Evolutionary conservation across 1,140 invertebrate species (phyloP).

Genomic region (Meloidogyne exigua): DNA sequence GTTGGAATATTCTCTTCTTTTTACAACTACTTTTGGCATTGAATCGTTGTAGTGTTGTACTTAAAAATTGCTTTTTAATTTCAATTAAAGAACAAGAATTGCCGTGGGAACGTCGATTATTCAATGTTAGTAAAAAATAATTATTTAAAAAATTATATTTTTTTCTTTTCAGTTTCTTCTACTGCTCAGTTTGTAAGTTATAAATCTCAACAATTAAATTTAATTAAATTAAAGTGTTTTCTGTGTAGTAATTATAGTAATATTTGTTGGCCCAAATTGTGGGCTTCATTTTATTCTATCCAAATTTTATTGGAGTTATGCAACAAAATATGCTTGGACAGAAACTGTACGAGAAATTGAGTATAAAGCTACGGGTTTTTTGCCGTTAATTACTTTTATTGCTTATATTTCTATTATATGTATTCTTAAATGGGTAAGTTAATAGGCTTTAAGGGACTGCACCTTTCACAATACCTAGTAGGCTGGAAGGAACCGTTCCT

Average conservation of each 20-base stretch:
- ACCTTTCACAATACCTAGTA: too few relatives aligned
- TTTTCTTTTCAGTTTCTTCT: neutral
- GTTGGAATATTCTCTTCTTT: neutral
- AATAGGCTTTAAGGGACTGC: too few relatives aligned
- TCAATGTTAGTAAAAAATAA: neutral
- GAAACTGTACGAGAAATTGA: neutral
- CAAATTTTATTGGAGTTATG: neutral
- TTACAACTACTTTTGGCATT: neutral
- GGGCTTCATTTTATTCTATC: neutral
- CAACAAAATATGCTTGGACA: neutral
- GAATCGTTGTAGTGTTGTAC: neutral
- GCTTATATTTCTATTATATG: neutral
- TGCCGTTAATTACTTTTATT: constrained; percentile 1
- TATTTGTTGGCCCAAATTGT: neutral
- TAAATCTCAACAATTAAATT: too few relatives aligned
- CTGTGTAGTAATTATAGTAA: neutral
- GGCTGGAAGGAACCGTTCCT: too few relatives aligned
- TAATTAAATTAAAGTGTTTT: neutral
- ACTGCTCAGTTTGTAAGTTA: neutral
- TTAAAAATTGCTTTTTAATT: neutral
- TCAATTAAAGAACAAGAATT: neutral
- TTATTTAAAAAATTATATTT: neutral
- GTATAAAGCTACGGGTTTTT: neutral
- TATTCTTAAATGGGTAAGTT: constrained; percentile 4
- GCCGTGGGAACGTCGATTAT: neutral